Conservation (phyloP, 2,797 vertebrate genomes). For the Passerculus sandwichensis region DNA sequence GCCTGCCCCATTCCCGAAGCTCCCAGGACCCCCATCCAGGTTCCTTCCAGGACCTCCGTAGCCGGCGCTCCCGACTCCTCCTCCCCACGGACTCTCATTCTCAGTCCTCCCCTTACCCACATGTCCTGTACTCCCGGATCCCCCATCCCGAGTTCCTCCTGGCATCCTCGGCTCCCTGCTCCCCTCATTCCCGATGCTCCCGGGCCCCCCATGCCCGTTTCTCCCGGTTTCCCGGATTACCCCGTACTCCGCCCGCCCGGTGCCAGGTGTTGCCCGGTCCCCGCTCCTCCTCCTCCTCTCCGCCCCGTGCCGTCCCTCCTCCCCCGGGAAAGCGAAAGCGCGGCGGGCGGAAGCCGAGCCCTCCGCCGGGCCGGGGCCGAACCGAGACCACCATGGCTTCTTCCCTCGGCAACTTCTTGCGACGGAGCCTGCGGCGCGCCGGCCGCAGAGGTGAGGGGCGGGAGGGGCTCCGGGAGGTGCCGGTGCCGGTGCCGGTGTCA, state of each 20-base stretch:
- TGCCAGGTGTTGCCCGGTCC: background rate
- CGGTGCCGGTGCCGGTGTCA: background rate
- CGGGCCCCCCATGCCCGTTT: background rate
- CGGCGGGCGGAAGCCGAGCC: background rate
- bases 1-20: background rate
- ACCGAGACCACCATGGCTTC: constrained; percentile 10
- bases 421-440: constrained; percentile 43
- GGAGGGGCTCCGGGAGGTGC: background rate
- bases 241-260: too few relatives aligned
- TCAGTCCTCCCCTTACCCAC: background rate
- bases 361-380: background rate
- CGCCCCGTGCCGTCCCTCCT: background rate
- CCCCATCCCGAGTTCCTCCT: background rate
- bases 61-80: background rate
- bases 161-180: background rate
- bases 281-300: background rate
- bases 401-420: constrained; percentile 7
- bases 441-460: constrained; percentile 41
- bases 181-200: background rate
- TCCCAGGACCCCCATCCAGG: background rate
- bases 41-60: background rate
- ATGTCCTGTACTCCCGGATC: background rate
- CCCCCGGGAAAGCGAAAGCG: constrained; percentile 35
- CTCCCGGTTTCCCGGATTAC: background rate
- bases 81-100: background rate